A percentile compares a stretch with the other conserved stretches of the same genome.
Evolutionary conservation across 2,113 vertebrate genomes (phyloP).

Genomic region (Gila orcuttii): DNA sequence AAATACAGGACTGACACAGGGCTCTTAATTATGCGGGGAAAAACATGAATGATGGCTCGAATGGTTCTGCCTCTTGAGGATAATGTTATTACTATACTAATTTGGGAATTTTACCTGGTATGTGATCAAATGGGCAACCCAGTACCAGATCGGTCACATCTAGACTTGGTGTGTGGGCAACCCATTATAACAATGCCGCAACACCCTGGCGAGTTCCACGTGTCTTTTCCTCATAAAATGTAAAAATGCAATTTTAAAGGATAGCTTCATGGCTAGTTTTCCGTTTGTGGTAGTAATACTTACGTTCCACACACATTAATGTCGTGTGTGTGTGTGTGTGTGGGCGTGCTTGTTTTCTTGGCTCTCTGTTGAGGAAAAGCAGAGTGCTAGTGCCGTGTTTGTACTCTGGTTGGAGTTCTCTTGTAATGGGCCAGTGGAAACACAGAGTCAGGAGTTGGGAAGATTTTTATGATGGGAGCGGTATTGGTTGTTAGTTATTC

Average conservation of each 20-base stretch:
- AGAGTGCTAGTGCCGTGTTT: background rate
- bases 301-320: background rate
- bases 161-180: background rate
- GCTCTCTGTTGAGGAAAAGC: background rate
- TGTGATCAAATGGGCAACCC: background rate
- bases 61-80: background rate
- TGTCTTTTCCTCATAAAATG: background rate
- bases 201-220: background rate
- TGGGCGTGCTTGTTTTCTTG: background rate
- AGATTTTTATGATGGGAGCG: background rate
- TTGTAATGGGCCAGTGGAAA: conserved; percentile 30
- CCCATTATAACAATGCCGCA: background rate
- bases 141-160: background rate
- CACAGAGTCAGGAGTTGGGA: background rate
- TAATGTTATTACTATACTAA: background rate
- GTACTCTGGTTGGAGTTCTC: background rate
- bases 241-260: background rate
- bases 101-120: background rate
- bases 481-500: background rate
- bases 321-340: background rate
- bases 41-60: background rate
- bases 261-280: background rate
- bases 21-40: background rate
- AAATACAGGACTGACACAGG: background rate
- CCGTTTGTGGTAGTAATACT: background rate